Conservation (phyloP, 1,140 invertebrate species). For the Nasonia longicornis region DNA sequence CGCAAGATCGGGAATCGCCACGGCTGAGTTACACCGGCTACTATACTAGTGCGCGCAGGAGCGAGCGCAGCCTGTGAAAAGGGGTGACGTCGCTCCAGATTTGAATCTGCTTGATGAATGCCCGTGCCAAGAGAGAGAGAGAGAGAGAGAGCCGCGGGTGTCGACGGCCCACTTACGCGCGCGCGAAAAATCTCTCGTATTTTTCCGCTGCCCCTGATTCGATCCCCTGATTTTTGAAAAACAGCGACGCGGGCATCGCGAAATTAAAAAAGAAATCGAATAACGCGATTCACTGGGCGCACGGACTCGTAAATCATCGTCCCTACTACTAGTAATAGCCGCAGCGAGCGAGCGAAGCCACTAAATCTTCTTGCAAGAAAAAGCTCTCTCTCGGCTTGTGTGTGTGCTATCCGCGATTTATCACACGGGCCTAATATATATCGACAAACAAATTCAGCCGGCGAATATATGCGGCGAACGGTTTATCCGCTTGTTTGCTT, state of each 20-base stretch:
- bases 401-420: conserved; percentile 16
- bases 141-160: neutral
- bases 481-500: conserved; percentile 29
- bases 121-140: neutral
- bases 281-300: neutral
- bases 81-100: conserved; percentile 26
- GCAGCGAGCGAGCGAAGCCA: neutral
- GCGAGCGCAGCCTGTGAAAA: neutral
- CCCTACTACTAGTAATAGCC: neutral
- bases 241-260: neutral
- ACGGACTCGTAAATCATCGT: conserved; percentile 28
- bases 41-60: neutral
- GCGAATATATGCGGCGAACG: neutral
- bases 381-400: neutral
- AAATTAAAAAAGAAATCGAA: conserved; percentile 37
- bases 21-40: neutral
- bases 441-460: conserved; percentile 39
- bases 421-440: conserved; percentile 4
- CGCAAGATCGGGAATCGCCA: neutral
- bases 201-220: neutral
- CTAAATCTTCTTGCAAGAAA: conserved; percentile 29
- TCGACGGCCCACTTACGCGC: conserved; percentile 23
- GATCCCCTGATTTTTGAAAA: neutral
- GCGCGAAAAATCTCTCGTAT: neutral
- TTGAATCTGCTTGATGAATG: conserved; percentile 42